Base-by-base conservation (phyloP, 1,140 invertebrate species). In the Venturia canescens region DNA sequence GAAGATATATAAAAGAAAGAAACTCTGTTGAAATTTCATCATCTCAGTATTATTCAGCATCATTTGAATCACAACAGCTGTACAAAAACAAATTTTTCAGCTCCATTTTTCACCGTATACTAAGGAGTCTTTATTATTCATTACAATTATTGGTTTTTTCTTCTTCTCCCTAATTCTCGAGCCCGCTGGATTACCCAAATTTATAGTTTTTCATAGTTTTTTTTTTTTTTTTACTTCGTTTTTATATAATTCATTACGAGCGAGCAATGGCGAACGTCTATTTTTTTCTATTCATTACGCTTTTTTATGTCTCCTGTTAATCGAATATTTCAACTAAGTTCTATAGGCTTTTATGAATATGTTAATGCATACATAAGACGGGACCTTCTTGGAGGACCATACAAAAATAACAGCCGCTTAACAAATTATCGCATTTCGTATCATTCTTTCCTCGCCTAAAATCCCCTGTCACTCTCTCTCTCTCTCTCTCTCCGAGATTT, bases 331-430 rank as follows among this genome's bases (percentile, higher is more conserved):
- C 83, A 75, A 69, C 31, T 81, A 74, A 83, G 53, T 21, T 86
- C 83, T 86, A n/a, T n/a, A 83, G 82, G 84, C 87, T 83, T 76
- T 50, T 85, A 69, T 77, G 60, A 81, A 66, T 82, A 53, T 80
- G 26, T 66, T 29, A 16, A 26, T 38, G 72, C 82, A 83, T 87
- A 83, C 84, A 44, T 78, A 70, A 79, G 60, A 75, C 57, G 78
- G 83, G 85, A 88, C 86, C 83, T 83, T 76, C 83, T 63, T 7
- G 31, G 83, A 71, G 88, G 86, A 84, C 85, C 86, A 90, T 89
- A 90, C 85, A 89, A 89, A 89, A 89, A 90, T 90, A 90, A 90
- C 87, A 90, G 86, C 89, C 87, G 86, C 84, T 87, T 53, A 89
- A 89, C 86, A 87, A 90, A 87, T 79, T 78, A 81, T 75, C 48